Percentiles rank a stretch among this genome's conserved stretches.
Evolutionary conservation across 1,140 invertebrate genomes (phyloP).

Genomic region (Ditylenchus dipsaci): DNA sequence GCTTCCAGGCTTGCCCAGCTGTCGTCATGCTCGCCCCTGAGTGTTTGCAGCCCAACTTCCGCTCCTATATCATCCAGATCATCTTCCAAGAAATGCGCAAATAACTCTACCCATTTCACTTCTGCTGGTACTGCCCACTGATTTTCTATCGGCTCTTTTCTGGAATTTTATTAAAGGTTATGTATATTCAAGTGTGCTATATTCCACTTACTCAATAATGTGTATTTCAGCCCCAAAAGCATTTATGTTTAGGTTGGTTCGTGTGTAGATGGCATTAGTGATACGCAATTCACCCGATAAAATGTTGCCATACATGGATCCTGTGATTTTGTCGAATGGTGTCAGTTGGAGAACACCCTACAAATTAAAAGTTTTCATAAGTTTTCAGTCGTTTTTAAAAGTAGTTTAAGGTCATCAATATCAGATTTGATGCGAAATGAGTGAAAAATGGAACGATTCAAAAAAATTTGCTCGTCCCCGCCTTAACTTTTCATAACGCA

Average conservation of each 20-base stretch:
- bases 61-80: neutral
- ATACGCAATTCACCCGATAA: slow-evolving; percentile 17
- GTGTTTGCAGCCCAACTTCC: neutral
- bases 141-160: neutral
- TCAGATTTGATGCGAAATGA: too few relatives aligned
- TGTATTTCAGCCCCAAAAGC: neutral
- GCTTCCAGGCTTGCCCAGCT: neutral
- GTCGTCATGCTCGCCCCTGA: neutral
- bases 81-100: slow-evolving; percentile 26
- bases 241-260: neutral
- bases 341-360: slow-evolving; percentile 22
- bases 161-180: slow-evolving; percentile 5
- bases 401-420: too few relatives aligned
- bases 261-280: slow-evolving; percentile 29
- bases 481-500: too few relatives aligned
- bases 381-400: too few relatives aligned
- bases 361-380: too few relatives aligned
- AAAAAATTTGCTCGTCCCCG: too few relatives aligned
- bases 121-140: slow-evolving; percentile 15
- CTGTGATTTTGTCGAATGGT: slow-evolving; percentile 19
- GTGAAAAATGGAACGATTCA: too few relatives aligned
- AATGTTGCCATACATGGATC: slow-evolving; percentile 26
- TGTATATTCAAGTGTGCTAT: neutral
- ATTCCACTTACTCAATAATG: neutral
- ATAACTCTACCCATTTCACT: slow-evolving; percentile 26